Evolutionary conservation across 2,888 invertebrate species (phyloP), one percentile per base, ranked within the genome.

Genomic region (Parnassius apollo): DNA sequence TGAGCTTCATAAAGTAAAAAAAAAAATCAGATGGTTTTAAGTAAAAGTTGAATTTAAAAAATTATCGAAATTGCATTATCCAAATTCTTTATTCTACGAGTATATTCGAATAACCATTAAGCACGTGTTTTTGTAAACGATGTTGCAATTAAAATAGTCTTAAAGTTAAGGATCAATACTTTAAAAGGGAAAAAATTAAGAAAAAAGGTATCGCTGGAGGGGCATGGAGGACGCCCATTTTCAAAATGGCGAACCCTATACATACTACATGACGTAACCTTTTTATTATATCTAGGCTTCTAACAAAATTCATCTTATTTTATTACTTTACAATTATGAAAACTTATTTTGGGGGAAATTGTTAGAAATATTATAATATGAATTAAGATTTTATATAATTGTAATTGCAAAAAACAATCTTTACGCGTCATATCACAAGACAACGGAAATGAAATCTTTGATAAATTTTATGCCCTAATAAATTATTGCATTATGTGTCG

Each of bases 161-260:
- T 22, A 48, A 49, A 59, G 44, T 54, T 54, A 57, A 48, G 13
- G 54, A 56, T 59, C 60, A 55, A 62, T 62, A 63, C 22, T 55
- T 60, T 56, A 48, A 22, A 51, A 60, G 52, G 35, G 54, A 13
- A 53, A 66, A 65, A 50, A 62, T 59, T 49, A 46, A 60, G 44
- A 49, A 62, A 58, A 66, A 61, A 57, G 68, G 59, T 62, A 50
- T 62, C 61, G 61, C 59, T 57, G 58, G 62, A 68, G 66, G 75
- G 72, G 72, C 69, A 75, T 76, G 68, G 62, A 66, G 61, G 78
- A 80, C 81, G 83, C 80, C 78, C 79, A 77, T 84, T 86, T 87
- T 73, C 86, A 88, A 88, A 81, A 88, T 88, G 88, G 88, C 88
- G 79, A 59, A 59, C 68, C 66, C 65, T 65, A 57, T 46, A 58